Conservation (phyloP, 2,888 invertebrate species). For the Scaptomyza reducta region DNA sequence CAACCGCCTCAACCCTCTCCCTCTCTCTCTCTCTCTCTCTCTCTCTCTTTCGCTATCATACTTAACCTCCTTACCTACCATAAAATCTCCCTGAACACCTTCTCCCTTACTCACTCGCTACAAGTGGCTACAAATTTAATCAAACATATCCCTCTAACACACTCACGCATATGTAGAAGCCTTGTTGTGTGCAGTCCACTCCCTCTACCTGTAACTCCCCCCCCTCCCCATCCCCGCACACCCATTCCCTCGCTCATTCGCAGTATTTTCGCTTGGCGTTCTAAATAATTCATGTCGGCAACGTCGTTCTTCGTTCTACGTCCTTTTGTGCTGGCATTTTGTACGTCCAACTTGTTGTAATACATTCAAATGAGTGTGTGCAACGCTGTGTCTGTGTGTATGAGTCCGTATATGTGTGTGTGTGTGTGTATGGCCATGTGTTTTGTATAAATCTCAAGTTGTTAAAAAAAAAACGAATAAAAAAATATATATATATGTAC, state of each 20-base stretch:
- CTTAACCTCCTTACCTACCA: neutral
- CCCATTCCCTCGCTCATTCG: constrained; percentile 3
- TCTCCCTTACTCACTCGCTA: constrained; percentile 12
- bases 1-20: neutral
- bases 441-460: constrained; percentile 67
- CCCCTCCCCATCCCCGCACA: too few species aligned
- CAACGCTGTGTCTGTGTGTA: constrained; percentile 11
- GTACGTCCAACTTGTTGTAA: constrained; percentile 68
- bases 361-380: constrained; percentile 70
- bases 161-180: constrained; percentile 13
- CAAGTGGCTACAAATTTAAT: constrained; percentile 74
- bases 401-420: too few species aligned
- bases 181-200: constrained; percentile 4
- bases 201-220: neutral
- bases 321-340: constrained; percentile 66
- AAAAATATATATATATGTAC: constrained; percentile 5
- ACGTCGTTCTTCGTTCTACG: constrained; percentile 52
- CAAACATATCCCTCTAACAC: constrained; percentile 50
- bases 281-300: constrained; percentile 77
- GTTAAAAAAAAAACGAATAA: constrained; percentile 25
- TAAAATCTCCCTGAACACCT: neutral
- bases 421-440: constrained; percentile 27
- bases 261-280: constrained; percentile 52
- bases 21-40: neutral
- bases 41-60: neutral